Base-by-base conservation (phyloP, 1,140 invertebrate species). In the Cydia amplana region DNA sequence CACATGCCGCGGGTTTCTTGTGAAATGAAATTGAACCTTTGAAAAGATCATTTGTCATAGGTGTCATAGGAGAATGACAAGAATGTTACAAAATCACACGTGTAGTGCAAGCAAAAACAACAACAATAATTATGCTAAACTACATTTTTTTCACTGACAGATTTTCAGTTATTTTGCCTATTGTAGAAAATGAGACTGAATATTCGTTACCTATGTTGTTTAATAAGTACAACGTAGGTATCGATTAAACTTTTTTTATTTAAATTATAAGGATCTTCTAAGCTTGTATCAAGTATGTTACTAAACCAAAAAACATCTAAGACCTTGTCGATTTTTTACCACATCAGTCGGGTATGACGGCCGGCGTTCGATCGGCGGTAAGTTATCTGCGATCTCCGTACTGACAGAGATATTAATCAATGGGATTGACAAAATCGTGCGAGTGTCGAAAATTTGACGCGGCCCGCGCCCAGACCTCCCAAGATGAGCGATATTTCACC, bases 391-490 rank as follows among this genome's bases (percentile, higher is more conserved):
- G 81, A 90, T 91, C 85, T 86, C 80, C 63, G 75, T 60, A 73
- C 75, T 73, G 76, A 79, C 75, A 77, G 60, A 87, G 85, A 91
- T 89, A 90, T 89, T 87, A 87, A 92, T 90, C 88, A 88, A 78
- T 77, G 73, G 75, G 83, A 84, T 90, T 91, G 89, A 91, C 89
- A 91, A 90, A 91, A 91, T 90, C 88, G 87, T 91, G 87, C 86
- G 78, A 87, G 89, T 91, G 91, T 90, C 87, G 89, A 91, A 90
- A 90, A 89, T 91, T 76, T 85, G 87, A 87, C 83, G 87, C 79
- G 81, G 79, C 79, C 76, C 76, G 75, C 77, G 80, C 83, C 78
- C 70, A 81, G 91, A 90, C 89, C 91, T 90, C 90, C 85, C 91
- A 91, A 85, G 89, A 84, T 75, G 89, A 89, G 83, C 84, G 78